Conservation (phyloP, 2,888 invertebrate species). For the Muschampia plurimacula region DNA sequence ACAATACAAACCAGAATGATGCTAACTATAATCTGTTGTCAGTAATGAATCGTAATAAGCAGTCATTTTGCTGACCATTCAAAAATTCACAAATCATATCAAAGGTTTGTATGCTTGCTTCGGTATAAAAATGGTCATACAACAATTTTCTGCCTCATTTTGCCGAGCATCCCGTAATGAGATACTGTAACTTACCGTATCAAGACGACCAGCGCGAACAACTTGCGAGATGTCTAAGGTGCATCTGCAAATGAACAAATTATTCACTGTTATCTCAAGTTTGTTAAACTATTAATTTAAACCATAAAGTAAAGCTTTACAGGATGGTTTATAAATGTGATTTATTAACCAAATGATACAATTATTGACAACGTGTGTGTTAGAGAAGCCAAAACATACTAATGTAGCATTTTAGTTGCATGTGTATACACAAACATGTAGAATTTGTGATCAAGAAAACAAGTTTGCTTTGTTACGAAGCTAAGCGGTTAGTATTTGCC, state of each 20-base stretch:
- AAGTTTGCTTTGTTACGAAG: slow-evolving; percentile 1
- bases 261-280: not conserved
- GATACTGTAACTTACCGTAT: slow-evolving; percentile 65
- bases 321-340: not conserved
- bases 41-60: no score
- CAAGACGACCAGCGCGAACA: slow-evolving; percentile 74
- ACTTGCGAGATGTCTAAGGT: slow-evolving; percentile 79
- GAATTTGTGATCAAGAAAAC: not conserved
- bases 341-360: not conserved
- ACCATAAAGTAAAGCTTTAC: slow-evolving; percentile 1
- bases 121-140: no score
- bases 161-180: not conserved
- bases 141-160: not conserved
- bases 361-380: slow-evolving; percentile 11
- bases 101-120: no score
- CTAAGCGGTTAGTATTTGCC: slow-evolving; percentile 15
- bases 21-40: no score
- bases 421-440: not conserved
- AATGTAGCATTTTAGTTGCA: slow-evolving; percentile 7
- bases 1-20: no score
- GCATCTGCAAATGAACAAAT: slow-evolving; percentile 61
- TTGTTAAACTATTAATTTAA: not conserved
- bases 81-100: no score
- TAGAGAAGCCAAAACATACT: slow-evolving; percentile 12
- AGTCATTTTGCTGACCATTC: no score